Evolutionary conservation across 2,113 vertebrate species (phyloP), one percentile per base, ranked within the genome.

Genomic region (Dissostichus mawsoni): DNA sequence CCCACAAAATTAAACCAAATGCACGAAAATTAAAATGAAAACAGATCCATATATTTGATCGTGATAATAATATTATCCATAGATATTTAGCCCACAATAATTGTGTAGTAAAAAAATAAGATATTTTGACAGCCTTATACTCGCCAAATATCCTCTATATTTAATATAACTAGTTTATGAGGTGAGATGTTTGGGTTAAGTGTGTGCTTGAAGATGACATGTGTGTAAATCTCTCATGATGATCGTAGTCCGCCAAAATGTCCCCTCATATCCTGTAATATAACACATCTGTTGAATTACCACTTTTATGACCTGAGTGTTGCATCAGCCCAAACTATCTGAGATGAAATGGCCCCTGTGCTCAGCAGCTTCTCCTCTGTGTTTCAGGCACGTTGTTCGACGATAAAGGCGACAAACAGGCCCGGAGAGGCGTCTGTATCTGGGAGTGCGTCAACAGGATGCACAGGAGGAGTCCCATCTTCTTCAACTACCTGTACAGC

Each of bases 401-500:
- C 78, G 98, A 99, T 91, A 99, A 98, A 94, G 96, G 96, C 89
- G 97, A 97, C 67, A 99, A 98, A 68, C 97, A 97, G 88, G 92
- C 95, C 84, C 97, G 96, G 82, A 97, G 94, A 93, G 98, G 98
- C 65, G 92, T 99, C 88, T 99, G 97, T 87, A 96, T 99, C 92
- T 99, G 98, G 98, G 98, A 99, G 16, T 97, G 95, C 83, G 97
- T 99, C 90, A 97, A 96, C 85, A 95, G 96, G 86, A 97, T 98
- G 95, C 97, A 99, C 91, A 95, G 94, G 87, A 96, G 94, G 83
- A 97, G 95, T 73, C 97, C 98, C 0, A 44, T 99, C 91, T 99
- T 99, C 95, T 98, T 97, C 93, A 99, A 98, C 95, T 99, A 99
- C 85, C 94, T 99, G 81, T 99, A 97, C 92, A 95, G 93, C 70